Base-by-base conservation (phyloP, 2,888 invertebrate species). In the Rhingia campestris region DNA sequence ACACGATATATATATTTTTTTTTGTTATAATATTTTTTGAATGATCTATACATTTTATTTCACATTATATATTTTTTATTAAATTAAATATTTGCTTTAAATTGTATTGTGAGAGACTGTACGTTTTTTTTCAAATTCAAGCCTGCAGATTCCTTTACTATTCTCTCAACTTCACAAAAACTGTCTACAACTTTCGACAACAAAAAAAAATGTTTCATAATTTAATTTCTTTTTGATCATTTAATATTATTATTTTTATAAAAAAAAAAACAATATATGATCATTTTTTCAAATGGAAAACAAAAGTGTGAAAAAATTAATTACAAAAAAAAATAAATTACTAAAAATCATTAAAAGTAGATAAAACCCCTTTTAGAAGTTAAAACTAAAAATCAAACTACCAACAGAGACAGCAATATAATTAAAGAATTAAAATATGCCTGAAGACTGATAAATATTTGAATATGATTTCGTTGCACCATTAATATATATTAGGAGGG, bases 141-240 rank as follows among this genome's bases (percentile, higher is more conserved):
- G 84, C 84, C 84, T 84, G 84, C 80, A 74, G 77, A 69, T 61
- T 76, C 79, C 66, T 74, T 82, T 79, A 47, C 43, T 45, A 74
- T 69, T 41, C 53, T 80, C 79, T 84, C 64, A 74, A 74, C 54
- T 74, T 79, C 58, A 69, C 77, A 67, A 47, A 41, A 35, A 74
- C 74, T 79, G 66, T 84, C 74, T 75, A 80, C 58, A 77, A 72
- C 58, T 77, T 64, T 84, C 43, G 39, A 69, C 10, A 45, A 59
- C 22, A 53, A 49, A 49, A 35, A 54, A 6, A n/a, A n/a, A n/a
- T n/a, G 32, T 56, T 7, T 45, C 22, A 37, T 47, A 45, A 47
- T 59, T 37, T 35, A 47, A 41, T 39, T 64, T 37, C 6, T 70
- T 53, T 47, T 45, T 14, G 14, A 51, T 53, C 72, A 72, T 61